phyloP scores from a whole-genome alignment of 2,888 invertebrate genomes.

The Noctua comes region DNA sequence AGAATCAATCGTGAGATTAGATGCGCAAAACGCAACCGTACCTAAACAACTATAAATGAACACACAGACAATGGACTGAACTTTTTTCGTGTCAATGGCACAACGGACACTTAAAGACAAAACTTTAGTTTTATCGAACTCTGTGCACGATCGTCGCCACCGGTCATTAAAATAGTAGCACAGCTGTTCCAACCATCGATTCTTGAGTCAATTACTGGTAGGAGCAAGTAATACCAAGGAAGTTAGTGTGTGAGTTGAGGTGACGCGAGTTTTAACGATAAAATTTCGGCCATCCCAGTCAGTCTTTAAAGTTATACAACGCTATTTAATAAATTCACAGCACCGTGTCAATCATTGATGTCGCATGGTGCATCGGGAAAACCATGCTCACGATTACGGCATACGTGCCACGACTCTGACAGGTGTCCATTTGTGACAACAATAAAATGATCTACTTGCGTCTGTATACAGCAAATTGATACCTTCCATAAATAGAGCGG shows the following conservation, averaged over 20 bases:
- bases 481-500: constrained; percentile 52
- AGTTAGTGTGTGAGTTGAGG: neutral
- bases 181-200: constrained; percentile 1
- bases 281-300: neutral
- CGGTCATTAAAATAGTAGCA: constrained; percentile 10
- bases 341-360: constrained; percentile 8
- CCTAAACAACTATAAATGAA: constrained; percentile 11
- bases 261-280: neutral
- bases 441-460: constrained; percentile 47
- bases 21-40: constrained; percentile 12
- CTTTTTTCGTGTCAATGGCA: constrained; percentile 37
- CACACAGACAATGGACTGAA: constrained; percentile 35
- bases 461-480: constrained; percentile 52
- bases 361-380: constrained; percentile 24
- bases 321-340: neutral
- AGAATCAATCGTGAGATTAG: constrained; percentile 23
- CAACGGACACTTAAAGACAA: constrained; percentile 27
- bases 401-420: constrained; percentile 39
- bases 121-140: constrained; percentile 30
- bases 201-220: neutral
- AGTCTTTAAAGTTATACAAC: constrained; percentile 5
- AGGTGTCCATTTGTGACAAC: constrained; percentile 51
- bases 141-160: constrained; percentile 1
- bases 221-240: neutral
- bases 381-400: constrained; percentile 16